Evolutionary conservation across 2,797 vertebrate species (phyloP).

Genomic region (Scolopax rusticola): DNA sequence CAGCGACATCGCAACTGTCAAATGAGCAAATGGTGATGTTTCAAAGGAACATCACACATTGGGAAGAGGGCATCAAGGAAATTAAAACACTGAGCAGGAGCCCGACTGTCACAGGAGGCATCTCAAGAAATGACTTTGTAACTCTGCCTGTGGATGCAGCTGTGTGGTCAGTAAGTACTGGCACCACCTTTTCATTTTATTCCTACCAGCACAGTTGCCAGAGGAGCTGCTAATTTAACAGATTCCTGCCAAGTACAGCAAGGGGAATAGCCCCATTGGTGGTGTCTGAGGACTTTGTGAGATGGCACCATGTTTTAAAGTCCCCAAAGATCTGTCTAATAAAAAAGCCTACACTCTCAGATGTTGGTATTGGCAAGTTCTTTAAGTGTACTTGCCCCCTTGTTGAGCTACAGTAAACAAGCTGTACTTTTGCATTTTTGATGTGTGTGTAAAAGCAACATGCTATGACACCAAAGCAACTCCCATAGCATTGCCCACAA

Average conservation of each 20-base stretch:
- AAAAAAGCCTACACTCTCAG: conserved; percentile 40
- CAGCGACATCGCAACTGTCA: conserved; percentile 39
- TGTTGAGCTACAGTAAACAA: conserved; percentile 59
- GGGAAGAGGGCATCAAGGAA: conserved; percentile 22
- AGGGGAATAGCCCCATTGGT: neutral
- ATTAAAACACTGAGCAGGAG: neutral
- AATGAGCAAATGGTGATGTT: conserved; percentile 39
- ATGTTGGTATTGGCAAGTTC: conserved; percentile 49
- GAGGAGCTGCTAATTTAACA: conserved; percentile 35
- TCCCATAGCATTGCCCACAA: conserved; percentile 30
- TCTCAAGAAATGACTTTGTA: conserved; percentile 57
- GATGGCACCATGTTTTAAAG: conserved; percentile 33
- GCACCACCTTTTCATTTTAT: conserved; percentile 20
- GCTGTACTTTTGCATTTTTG: conserved; percentile 66
- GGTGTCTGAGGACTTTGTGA: neutral
- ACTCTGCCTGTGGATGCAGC: conserved; percentile 47
- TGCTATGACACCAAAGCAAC: conserved; percentile 47
- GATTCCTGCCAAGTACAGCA: conserved; percentile 31
- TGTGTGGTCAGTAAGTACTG: conserved; percentile 45
- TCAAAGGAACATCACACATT: conserved; percentile 37
- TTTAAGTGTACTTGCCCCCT: conserved; percentile 53
- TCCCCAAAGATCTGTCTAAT: conserved; percentile 49
- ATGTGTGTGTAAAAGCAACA: conserved; percentile 50
- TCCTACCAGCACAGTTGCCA: conserved; percentile 2
- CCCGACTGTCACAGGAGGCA: conserved; percentile 23